phyloP scores from a whole-genome alignment of 1,140 invertebrate species.

The Popillia japonica region DNA sequence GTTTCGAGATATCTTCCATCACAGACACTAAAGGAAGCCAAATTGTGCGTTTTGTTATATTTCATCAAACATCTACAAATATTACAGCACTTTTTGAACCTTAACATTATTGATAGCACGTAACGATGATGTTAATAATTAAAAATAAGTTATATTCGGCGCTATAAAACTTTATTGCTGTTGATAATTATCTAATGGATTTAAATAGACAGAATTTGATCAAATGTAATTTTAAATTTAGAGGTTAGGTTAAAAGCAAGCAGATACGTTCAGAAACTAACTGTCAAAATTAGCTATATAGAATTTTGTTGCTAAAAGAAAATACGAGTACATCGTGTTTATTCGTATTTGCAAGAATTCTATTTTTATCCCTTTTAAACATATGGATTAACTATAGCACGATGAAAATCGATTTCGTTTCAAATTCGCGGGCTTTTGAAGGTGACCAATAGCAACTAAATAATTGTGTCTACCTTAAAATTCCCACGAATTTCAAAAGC shows the following conservation, averaged over 20 bases:
- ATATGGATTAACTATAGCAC: no score
- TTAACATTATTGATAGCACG: neutral
- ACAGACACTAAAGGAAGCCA: neutral
- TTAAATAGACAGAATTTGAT: neutral
- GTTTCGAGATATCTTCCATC: neutral
- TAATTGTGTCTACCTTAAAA: no score
- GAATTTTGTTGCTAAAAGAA: neutral
- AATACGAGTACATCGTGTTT: no score
- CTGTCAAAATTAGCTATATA: neutral
- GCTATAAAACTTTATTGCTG: neutral
- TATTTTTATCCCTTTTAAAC: no score
- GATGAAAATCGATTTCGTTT: no score
- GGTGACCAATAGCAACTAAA: no score
- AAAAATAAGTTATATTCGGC: neutral
- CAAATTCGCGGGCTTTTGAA: no score
- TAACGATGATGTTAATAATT: neutral
- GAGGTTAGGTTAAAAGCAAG: neutral
- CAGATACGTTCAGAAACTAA: neutral
- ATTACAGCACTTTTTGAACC: constrained; percentile 1
- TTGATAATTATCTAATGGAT: neutral
- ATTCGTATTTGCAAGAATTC: neutral
- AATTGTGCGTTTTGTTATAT: neutral
- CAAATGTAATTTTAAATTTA: neutral
- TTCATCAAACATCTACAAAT: constrained; percentile 3
- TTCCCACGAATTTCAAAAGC: no score